phyloP scores from a whole-genome alignment of 1,140 invertebrate species.

The Heliconius congener region DNA sequence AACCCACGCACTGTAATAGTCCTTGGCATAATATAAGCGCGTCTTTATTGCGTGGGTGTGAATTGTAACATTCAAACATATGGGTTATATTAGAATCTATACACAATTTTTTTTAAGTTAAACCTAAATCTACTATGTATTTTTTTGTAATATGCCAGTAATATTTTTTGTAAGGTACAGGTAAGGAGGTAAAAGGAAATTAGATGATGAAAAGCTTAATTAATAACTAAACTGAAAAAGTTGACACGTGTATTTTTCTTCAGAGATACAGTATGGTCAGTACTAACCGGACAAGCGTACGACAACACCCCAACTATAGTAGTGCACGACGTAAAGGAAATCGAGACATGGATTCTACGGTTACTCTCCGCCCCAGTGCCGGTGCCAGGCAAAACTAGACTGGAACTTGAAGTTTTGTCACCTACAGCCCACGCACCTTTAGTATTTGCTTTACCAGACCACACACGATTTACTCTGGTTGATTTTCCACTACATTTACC shows the following conservation, averaged over 20 bases:
- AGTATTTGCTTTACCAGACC: constrained; percentile 97
- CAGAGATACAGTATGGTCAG: constrained; percentile 96
- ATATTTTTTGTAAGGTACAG: neutral
- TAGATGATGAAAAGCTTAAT: neutral
- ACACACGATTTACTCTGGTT: constrained; percentile 96
- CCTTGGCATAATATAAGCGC: constrained; percentile 1
- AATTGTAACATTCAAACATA: neutral
- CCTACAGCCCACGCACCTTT: constrained; percentile 93
- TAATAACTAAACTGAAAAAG: neutral
- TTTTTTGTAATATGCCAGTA: neutral
- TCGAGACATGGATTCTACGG: constrained; percentile 99
- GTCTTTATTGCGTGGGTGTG: neutral
- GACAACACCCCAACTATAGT: constrained; percentile 93
- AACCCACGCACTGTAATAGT: constrained; percentile 24
- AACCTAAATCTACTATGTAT: neutral
- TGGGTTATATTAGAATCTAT: neutral
- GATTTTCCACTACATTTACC: constrained; percentile 99
- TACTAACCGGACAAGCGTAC: constrained; percentile 88
- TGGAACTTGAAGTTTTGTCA: constrained; percentile 97
- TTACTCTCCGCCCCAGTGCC: constrained; percentile 98
- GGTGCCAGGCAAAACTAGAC: constrained; percentile 96
- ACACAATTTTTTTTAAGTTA: neutral
- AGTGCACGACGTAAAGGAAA: constrained; percentile 97
- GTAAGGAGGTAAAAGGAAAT: too few relatives aligned
- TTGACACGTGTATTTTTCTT: neutral